These are phyloP conservation scores for Actinemys pallida DNA, from an alignment of 2,113 vertebrate genomes.

Conservation along the genomic window DNA sequence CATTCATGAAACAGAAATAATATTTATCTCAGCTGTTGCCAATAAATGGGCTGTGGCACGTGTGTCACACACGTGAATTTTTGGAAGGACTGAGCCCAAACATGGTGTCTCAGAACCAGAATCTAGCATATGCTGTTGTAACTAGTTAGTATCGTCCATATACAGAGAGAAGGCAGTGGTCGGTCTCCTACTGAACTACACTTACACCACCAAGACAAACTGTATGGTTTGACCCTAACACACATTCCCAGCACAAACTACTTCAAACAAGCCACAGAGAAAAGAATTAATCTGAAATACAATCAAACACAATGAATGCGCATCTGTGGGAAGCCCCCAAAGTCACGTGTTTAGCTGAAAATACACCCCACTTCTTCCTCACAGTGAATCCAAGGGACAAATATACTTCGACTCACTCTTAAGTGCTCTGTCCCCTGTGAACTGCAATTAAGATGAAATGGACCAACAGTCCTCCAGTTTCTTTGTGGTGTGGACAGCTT, in stretches of 20 bases:
- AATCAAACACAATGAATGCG: not conserved
- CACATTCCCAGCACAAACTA: not conserved
- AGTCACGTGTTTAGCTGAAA: not conserved
- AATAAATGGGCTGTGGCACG: not conserved
- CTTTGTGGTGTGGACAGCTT: not conserved
- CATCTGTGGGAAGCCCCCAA: not conserved
- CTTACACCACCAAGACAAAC: not conserved
- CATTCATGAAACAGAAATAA: not conserved
- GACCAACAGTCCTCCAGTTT: not conserved
- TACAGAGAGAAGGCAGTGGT: fast-evolving
- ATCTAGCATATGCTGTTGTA: slow-evolving; percentile 27
- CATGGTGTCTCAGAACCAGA: not conserved
- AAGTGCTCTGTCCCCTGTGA: not conserved
- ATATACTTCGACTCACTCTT: too few species aligned
- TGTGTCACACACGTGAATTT: not conserved
- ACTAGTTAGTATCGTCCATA: not conserved
- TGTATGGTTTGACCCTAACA: not conserved
- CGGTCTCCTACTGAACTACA: fast-evolving
- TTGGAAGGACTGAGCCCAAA: not conserved
- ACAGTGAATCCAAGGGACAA: not conserved
- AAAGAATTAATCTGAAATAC: not conserved
- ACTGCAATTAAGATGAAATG: not conserved
- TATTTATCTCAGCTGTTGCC: slow-evolving; percentile 61
- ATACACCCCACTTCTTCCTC: not conserved
- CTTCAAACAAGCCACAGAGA: not conserved